These are phyloP conservation scores for Sebastes itinus DNA, from an alignment of 2,797 vertebrate species.

Conservation along the genomic window DNA sequence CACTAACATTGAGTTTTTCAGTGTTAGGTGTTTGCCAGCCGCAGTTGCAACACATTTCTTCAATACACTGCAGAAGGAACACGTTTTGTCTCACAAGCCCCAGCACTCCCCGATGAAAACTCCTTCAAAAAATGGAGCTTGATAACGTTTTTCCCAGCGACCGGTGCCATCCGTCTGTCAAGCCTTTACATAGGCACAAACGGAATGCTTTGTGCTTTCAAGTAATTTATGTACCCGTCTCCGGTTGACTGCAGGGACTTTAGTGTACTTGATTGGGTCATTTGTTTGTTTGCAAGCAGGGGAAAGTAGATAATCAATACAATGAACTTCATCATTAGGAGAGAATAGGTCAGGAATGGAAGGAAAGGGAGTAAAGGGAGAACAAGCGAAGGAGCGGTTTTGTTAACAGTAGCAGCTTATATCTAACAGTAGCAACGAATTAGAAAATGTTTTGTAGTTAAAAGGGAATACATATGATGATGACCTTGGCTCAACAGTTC, in stretches of 20 bases:
- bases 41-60: conserved; percentile 1
- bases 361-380: background rate
- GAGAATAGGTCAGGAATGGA: background rate
- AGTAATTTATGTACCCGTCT: conserved; percentile 20
- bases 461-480: background rate
- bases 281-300: conserved; percentile 4
- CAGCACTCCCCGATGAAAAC: background rate
- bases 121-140: background rate
- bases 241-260: background rate
- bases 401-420: background rate
- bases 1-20: background rate
- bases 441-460: background rate
- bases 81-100: background rate
- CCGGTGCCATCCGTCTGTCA: background rate
- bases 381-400: background rate
- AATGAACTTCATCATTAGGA: background rate
- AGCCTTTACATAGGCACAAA: background rate
- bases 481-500: background rate
- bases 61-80: background rate
- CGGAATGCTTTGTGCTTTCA: background rate
- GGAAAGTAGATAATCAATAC: background rate
- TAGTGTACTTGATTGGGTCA: background rate
- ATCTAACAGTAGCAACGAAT: background rate
- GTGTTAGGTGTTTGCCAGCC: background rate
- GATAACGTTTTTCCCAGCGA: background rate